Conservation (phyloP, 2,797 vertebrate genomes). For the Eulemur rubriventer region DNA sequence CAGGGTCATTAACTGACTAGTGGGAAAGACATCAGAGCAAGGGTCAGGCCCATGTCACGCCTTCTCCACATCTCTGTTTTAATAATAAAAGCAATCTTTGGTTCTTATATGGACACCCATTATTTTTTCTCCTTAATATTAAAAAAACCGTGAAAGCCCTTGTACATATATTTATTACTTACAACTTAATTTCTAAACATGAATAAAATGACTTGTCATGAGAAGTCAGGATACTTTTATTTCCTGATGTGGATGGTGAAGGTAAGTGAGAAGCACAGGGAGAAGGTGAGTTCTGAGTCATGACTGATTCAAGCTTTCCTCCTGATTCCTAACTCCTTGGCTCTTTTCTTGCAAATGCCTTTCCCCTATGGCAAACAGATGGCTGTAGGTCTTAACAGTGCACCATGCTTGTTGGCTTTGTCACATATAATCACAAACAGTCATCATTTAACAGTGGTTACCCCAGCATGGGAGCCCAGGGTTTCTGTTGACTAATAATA, state of each 20-base stretch:
- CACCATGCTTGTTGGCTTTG: background rate
- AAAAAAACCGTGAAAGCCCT: background rate
- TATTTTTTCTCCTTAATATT: slow-evolving; percentile 27
- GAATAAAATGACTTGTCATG: slow-evolving; percentile 3
- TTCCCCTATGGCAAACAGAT: background rate
- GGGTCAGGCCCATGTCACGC: no score
- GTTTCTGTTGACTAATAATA: background rate
- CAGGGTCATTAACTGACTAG: background rate
- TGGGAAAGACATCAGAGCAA: background rate
- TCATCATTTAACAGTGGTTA: background rate
- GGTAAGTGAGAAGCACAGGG: background rate
- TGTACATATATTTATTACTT: background rate
- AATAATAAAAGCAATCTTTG: background rate
- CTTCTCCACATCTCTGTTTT: background rate
- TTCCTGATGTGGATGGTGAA: background rate
- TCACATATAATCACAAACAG: background rate
- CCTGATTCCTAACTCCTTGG: background rate
- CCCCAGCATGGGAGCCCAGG: background rate
- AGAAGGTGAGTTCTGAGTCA: background rate
- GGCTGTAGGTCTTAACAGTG: background rate
- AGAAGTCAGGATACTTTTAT: slow-evolving; percentile 1
- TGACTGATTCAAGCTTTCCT: background rate
- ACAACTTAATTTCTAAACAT: slow-evolving; percentile 7
- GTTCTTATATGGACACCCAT: background rate
- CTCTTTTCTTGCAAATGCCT: background rate